Evolutionary conservation across 2,113 vertebrate genomes (phyloP).

Genomic region (Hyaena hyaena): DNA sequence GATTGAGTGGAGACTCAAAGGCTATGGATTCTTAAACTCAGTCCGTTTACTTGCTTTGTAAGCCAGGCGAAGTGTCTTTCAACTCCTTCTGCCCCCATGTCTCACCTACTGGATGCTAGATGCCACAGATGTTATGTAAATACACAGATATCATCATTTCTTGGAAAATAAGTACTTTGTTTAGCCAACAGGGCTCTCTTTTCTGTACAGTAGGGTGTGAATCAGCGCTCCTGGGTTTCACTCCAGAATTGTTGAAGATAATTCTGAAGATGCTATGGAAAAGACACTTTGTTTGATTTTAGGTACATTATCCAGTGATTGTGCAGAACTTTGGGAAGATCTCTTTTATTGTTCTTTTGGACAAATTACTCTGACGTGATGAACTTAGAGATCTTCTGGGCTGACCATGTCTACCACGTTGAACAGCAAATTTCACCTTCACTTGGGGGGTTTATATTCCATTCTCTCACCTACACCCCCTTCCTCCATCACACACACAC

Average conservation of each 20-base stretch:
- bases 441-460: neutral
- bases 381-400: neutral
- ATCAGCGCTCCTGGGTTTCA: neutral
- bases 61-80: neutral
- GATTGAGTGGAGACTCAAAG: neutral
- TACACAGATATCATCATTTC: constrained; percentile 8
- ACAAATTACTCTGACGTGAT: neutral
- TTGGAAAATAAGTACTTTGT: neutral
- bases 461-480: rapidly evolving
- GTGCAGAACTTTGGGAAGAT: neutral
- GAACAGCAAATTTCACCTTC: neutral
- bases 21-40: neutral
- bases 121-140: constrained; percentile 28
- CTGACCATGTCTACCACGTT: neutral
- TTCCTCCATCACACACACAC: neutral
- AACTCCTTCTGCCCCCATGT: constrained; percentile 22
- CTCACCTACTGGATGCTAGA: neutral
- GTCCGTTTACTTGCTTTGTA: constrained; percentile 31
- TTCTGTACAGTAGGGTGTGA: neutral
- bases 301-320: neutral
- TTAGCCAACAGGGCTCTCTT: neutral
- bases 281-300: neutral
- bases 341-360: neutral
- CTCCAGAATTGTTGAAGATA: neutral
- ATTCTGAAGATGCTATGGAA: neutral